A percentile compares a stretch with the other conserved stretches of the same genome.
Conservation (phyloP, 53 echinoderm and acorn worm species). For the Echinometra lucunter region DNA sequence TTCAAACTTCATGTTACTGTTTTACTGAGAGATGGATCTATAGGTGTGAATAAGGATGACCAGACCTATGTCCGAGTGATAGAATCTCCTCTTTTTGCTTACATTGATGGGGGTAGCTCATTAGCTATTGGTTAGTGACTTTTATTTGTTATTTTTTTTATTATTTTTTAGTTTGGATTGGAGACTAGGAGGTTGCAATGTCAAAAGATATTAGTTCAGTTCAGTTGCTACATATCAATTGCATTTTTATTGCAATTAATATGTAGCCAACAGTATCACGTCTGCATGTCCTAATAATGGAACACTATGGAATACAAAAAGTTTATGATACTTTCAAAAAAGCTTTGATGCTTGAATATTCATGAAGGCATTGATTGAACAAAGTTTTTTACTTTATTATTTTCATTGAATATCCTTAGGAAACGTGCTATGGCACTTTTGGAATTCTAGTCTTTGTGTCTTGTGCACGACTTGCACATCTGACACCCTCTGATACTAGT, state of each 20-base stretch:
- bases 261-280: not conserved
- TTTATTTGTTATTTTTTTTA: not conserved
- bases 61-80: conserved; percentile 81
- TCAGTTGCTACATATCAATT: too few relatives aligned
- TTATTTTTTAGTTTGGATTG: too few relatives aligned
- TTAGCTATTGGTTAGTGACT: conserved; percentile 78
- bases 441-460: too few relatives aligned
- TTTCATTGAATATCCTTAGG: too few relatives aligned
- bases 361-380: too few relatives aligned
- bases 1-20: conserved; percentile 76
- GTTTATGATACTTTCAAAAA: not conserved
- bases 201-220: too few relatives aligned
- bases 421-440: too few relatives aligned
- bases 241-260: too few relatives aligned
- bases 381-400: too few relatives aligned
- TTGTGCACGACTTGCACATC: too few relatives aligned
- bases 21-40: conserved; percentile 71
- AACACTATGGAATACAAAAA: not conserved
- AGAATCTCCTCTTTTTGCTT: conserved; percentile 72
- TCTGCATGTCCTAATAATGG: not conserved
- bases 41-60: conserved; percentile 73
- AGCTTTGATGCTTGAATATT: not conserved
- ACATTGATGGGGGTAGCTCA: conserved; percentile 84
- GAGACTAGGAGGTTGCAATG: too few relatives aligned
- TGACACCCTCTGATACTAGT: too few relatives aligned